These are phyloP conservation scores for Mohoua ochrocephala DNA, from an alignment of 2,113 vertebrate species.

Conservation along the genomic window DNA sequence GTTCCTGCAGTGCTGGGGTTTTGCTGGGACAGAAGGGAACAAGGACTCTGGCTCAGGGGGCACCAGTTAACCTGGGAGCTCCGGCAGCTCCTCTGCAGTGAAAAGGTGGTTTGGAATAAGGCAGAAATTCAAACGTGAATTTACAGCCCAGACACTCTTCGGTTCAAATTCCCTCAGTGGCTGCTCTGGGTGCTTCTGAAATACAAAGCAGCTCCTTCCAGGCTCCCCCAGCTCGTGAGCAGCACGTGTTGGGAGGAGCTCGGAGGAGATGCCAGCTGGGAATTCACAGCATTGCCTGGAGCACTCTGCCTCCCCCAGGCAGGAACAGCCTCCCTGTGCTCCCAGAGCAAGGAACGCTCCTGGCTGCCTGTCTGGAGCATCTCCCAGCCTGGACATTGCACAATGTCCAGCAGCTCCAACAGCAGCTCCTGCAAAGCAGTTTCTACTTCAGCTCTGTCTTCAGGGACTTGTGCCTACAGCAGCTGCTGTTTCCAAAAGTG, in stretches of 20 bases:
- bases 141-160: neutral
- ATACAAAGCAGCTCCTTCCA: neutral
- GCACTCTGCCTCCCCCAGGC: neutral
- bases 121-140: neutral
- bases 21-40: neutral
- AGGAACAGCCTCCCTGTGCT: neutral
- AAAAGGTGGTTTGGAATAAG: neutral
- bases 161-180: neutral
- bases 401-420: neutral
- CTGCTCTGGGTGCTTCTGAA: neutral
- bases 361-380: neutral
- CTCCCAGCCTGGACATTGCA: neutral
- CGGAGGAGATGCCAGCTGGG: fast-evolving
- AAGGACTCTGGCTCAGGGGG: neutral
- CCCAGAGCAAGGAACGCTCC: neutral
- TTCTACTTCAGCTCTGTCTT: neutral
- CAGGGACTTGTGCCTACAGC: neutral
- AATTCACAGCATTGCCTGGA: fast-evolving
- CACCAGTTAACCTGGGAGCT: neutral
- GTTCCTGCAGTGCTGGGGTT: neutral
- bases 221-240: neutral
- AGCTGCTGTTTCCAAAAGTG: neutral
- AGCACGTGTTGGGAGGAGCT: neutral
- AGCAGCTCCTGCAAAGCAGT: neutral
- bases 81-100: neutral